A percentile compares a stretch with the other conserved stretches of the same genome.
Evolutionary conservation across 2,113 vertebrate species (phyloP).

Genomic region (Ascaphus truei): DNA sequence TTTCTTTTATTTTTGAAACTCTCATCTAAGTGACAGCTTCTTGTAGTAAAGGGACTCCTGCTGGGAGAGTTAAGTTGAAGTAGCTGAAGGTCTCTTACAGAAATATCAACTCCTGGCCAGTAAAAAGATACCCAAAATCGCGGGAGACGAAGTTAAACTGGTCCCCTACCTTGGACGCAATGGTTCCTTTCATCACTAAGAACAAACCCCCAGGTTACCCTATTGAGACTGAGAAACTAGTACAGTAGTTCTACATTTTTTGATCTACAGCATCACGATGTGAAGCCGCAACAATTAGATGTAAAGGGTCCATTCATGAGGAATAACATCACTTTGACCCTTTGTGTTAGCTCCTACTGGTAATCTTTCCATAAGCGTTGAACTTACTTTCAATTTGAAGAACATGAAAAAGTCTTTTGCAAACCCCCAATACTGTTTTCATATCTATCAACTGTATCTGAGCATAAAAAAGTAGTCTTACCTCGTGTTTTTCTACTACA

Average conservation of each 20-base stretch:
- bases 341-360: conserved; percentile 86
- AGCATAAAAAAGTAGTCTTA: conserved; percentile 80
- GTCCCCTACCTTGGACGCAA: conserved; percentile 83
- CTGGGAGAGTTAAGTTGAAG: conserved; percentile 85
- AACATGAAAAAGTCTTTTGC: conserved; percentile 87
- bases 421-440: conserved; percentile 85
- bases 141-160: conserved; percentile 84
- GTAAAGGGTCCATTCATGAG: conserved; percentile 85
- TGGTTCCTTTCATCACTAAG: conserved; percentile 83
- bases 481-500: conserved; percentile 98
- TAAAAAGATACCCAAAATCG: conserved; percentile 82
- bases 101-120: conserved; percentile 83
- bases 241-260: conserved; percentile 84
- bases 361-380: conserved; percentile 85
- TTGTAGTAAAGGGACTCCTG: conserved; percentile 80
- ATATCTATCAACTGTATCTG: conserved; percentile 83
- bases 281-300: conserved; percentile 86
- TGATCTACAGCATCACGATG: conserved; percentile 84
- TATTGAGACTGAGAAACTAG: conserved; percentile 85
- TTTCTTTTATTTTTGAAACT: conserved; percentile 86
- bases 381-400: conserved; percentile 86
- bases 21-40: conserved; percentile 82
- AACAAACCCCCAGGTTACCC: conserved; percentile 84
- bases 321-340: conserved; percentile 86
- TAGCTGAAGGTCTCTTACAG: conserved; percentile 83